Conservation (phyloP, 2,888 invertebrate species). For the Cerastoderma edule region DNA sequence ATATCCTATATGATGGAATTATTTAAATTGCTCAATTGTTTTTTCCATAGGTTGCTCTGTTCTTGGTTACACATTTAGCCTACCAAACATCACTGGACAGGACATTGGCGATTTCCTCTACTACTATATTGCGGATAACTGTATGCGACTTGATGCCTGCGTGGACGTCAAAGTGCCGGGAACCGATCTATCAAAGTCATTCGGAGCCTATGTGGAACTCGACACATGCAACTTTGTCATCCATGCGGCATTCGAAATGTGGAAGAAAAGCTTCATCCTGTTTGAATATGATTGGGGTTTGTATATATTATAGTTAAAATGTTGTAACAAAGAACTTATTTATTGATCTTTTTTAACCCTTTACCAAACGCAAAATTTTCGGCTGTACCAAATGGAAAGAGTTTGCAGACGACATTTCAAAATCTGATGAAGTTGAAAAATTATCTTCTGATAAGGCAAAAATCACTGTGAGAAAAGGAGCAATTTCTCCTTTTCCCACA, state of each 20-base stretch:
- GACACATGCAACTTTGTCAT: slow-evolving; percentile 64
- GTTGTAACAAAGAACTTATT: no score
- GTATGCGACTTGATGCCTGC: slow-evolving; percentile 70
- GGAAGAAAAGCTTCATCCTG: slow-evolving; percentile 43
- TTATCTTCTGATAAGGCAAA: no score
- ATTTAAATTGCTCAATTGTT: no score
- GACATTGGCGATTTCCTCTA: slow-evolving; percentile 52
- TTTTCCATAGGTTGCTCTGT: slow-evolving; percentile 24
- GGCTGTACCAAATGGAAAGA: no score
- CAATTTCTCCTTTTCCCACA: no score
- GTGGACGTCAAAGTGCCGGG: slow-evolving; percentile 57
- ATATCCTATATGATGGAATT: no score
- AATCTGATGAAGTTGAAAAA: no score
- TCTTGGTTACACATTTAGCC: slow-evolving; percentile 32
- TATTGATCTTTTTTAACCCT: no score
- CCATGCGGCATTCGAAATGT: slow-evolving; percentile 53
- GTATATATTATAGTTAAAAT: slow-evolving; percentile 4
- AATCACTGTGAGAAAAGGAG: no score
- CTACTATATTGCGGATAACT: slow-evolving; percentile 61
- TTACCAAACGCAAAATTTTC: no score
- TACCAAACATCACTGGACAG: slow-evolving; percentile 49
- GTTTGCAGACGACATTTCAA: no score
- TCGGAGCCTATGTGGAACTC: slow-evolving; percentile 60
- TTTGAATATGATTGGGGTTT: slow-evolving; percentile 66
- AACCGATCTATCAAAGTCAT: slow-evolving; percentile 45